Percentiles rank a stretch among this genome's conserved stretches.
Conservation (phyloP, 2,888 invertebrate genomes). For the Acronicta alni region DNA sequence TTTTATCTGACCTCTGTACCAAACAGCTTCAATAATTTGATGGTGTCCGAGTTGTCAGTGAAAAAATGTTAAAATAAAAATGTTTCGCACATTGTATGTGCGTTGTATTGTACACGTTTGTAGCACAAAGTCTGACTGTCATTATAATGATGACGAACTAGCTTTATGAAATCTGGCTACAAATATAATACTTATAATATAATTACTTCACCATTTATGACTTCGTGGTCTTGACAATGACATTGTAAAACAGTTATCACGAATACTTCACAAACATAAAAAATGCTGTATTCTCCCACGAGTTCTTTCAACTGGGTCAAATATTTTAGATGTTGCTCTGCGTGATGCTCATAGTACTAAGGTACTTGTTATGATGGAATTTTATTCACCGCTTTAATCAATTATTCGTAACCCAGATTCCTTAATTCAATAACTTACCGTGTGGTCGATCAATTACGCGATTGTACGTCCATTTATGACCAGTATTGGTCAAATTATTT, state of each 20-base stretch:
- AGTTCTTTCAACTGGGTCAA: slow-evolving; percentile 27
- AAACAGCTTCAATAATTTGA: too few relatives aligned
- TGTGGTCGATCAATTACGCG: slow-evolving; percentile 17
- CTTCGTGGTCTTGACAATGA: slow-evolving; percentile 36
- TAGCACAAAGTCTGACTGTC: too few relatives aligned
- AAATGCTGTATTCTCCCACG: slow-evolving; percentile 26
- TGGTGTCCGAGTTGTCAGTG: too few relatives aligned
- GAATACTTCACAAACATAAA: slow-evolving; percentile 23
- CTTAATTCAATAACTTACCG: slow-evolving; percentile 41
- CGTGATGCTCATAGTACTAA: slow-evolving; percentile 18
- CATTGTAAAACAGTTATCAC: slow-evolving; percentile 21
- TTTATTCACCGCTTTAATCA: slow-evolving; percentile 43
- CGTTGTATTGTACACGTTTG: too few relatives aligned
- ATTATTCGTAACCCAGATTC: slow-evolving; percentile 51
- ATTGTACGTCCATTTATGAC: slow-evolving; percentile 24
- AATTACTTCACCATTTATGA: slow-evolving; percentile 2
- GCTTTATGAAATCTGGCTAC: not conserved
- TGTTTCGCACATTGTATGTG: too few relatives aligned
- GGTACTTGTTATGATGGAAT: slow-evolving; percentile 31
- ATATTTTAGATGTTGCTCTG: slow-evolving; percentile 23
- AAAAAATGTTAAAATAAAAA: too few relatives aligned
- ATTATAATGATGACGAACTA: too few relatives aligned
- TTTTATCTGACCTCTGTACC: too few relatives aligned
- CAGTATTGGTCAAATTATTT: slow-evolving; percentile 19
- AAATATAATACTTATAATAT: not conserved